Evolutionary conservation across 2,888 invertebrate species (phyloP).

Genomic region (Chymomyza caudatula): DNA sequence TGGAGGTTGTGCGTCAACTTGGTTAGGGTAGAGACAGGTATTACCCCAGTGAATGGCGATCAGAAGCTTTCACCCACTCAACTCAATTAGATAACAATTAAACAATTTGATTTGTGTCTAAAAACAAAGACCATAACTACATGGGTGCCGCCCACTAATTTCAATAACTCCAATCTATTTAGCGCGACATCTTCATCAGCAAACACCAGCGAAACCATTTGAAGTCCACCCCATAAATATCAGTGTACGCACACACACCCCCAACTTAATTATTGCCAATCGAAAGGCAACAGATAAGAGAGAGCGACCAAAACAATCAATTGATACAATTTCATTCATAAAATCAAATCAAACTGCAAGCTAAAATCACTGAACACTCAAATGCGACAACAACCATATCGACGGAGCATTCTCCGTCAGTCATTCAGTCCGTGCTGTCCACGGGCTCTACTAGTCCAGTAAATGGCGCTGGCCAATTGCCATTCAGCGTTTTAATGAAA

Average conservation of each 20-base stretch:
- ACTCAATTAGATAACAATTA: constrained; percentile 50
- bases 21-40: too few relatives aligned
- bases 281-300: constrained; percentile 68
- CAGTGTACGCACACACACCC: constrained; percentile 30
- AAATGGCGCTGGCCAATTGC: constrained; percentile 25
- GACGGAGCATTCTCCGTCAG: constrained; percentile 22
- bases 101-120: constrained; percentile 58
- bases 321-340: constrained; percentile 70
- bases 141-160: constrained; percentile 29
- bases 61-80: too few relatives aligned
- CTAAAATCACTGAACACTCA: constrained; percentile 51
- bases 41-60: too few relatives aligned
- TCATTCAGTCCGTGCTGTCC: constrained; percentile 13
- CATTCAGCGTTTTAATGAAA: constrained; percentile 53
- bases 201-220: neutral
- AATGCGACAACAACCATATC: constrained; percentile 30
- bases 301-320: constrained; percentile 66
- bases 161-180: constrained; percentile 58
- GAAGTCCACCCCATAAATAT: constrained; percentile 14
- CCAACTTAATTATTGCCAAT: constrained; percentile 67
- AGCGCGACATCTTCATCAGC: constrained; percentile 15
- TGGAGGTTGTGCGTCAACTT: too few relatives aligned
- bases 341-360: constrained; percentile 69
- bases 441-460: constrained; percentile 3
- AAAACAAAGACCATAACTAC: constrained; percentile 1